Percentiles rank a stretch among this genome's conserved stretches.
Evolutionary conservation across 2,888 invertebrate genomes (phyloP).

Genomic region (Noctua fimbriata): DNA sequence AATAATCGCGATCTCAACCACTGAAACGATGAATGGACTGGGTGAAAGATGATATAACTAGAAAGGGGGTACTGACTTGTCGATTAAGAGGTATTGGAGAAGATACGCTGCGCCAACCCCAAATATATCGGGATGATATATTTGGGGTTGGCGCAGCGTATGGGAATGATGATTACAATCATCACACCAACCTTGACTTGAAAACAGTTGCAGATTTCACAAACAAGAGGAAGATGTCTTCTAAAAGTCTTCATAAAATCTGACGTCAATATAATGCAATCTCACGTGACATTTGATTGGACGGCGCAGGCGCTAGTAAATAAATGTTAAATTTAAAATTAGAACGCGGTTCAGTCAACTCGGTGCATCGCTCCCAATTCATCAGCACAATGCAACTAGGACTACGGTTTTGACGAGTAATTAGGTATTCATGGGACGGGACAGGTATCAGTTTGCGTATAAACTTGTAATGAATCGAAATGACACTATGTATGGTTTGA

Average conservation of each 20-base stretch:
- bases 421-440: not conserved
- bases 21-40: not conserved
- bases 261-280: conserved; percentile 39
- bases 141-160: too few relatives aligned
- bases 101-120: not conserved
- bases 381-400: conserved; percentile 48
- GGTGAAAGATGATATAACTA: not conserved
- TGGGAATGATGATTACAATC: not conserved
- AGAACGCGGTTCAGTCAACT: conserved; percentile 79
- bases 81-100: not conserved
- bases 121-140: not conserved
- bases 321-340: conserved; percentile 78
- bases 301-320: conserved; percentile 71
- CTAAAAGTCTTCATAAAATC: conserved; percentile 45
- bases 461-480: not conserved
- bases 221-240: conserved; percentile 39
- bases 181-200: not conserved
- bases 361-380: conserved; percentile 64
- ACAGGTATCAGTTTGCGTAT: conserved; percentile 15
- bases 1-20: not conserved
- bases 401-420: conserved; percentile 23
- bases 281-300: conserved; percentile 69
- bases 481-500: not conserved
- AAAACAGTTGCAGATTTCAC: conserved; percentile 41
- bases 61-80: not conserved